Base-by-base conservation (phyloP, 2,797 vertebrate genomes). In the Notolabrus celidotus region DNA sequence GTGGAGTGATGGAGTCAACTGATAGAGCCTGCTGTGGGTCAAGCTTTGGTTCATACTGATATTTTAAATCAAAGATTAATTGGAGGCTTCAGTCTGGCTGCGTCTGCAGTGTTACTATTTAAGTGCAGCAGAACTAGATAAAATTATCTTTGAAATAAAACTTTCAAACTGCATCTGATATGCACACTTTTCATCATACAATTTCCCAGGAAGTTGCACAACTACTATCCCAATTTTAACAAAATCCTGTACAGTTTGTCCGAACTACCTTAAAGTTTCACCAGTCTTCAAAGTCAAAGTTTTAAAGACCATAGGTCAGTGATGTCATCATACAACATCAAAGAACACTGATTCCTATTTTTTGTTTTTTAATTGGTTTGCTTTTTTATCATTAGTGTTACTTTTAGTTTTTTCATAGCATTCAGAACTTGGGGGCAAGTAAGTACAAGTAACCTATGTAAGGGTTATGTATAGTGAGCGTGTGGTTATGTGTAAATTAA, bases 1-100 rank as follows among this genome's bases (percentile, higher is more conserved):
- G 69, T 51, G 68, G 76, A 82, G 61, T 31, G 77, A 86, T 75
- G 61, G 81, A 85, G 84, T 81, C 79, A 78, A 81, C 59, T 19
- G 50, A 67, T 66, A 67, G 11, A 38, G 46, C 69, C 71, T 53
- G 82, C 87, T 85, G 82, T 10, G 71, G 61, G 78, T 43, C 71
- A 88, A 71, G 71, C 64, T 79, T 79, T 68, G 71, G 74, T 89
- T 86, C 79, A 56, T 52, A 67, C 56, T 36, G 65, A 63, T 51
- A 57, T 58, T 83, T 79, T 34, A 34, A 65, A 67, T 74, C 77
- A 76, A 67, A 76, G 56, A 83, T 72, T 73, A 75, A 23, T n/a
- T 23, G 19, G 34, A 67, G 64, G 43, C 61, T 58, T 63, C 25
- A 17, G 39, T 31, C n/a, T 23, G 2, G 23, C 20, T 60, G 52